Evolutionary conservation across 2,888 invertebrate species (phyloP).

Genomic region (Pseudococcus longispinus): DNA sequence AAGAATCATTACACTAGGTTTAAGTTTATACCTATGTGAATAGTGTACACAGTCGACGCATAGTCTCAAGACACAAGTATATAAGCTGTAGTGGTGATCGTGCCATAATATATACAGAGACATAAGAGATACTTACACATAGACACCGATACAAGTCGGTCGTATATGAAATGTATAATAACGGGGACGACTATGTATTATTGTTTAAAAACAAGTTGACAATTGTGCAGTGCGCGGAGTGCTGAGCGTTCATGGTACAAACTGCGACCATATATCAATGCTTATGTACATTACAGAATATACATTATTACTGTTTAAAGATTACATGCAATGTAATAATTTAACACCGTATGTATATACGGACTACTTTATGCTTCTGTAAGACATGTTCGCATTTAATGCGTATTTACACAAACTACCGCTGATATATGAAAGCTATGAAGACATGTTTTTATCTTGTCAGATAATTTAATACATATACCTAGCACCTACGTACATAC

Average conservation of each 20-base stretch:
- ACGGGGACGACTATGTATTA: slow-evolving; percentile 40
- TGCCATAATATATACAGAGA: neutral
- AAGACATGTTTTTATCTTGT: slow-evolving; percentile 55
- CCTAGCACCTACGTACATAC: neutral
- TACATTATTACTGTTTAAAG: slow-evolving; percentile 54
- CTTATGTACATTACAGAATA: slow-evolving; percentile 47
- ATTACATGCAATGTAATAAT: slow-evolving; percentile 53
- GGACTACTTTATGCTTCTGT: slow-evolving; percentile 55
- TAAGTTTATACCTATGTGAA: no score
- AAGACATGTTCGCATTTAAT: slow-evolving; percentile 54
- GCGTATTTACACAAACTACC: slow-evolving; percentile 53
- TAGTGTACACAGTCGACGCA: no score
- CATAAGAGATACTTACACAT: neutral
- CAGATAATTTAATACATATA: slow-evolving; percentile 51
- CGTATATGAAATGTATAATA: neutral
- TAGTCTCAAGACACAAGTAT: neutral
- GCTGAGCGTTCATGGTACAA: slow-evolving; percentile 7
- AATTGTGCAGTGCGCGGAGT: neutral
- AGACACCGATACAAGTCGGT: neutral
- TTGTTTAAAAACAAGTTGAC: slow-evolving; percentile 42
- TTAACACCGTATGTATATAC: slow-evolving; percentile 49
- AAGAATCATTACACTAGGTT: no score
- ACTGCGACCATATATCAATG: slow-evolving; percentile 45
- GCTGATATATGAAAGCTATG: slow-evolving; percentile 50
- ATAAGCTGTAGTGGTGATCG: neutral